These are phyloP conservation scores for Zaprionus obscuricornis DNA, from an alignment of 2,888 invertebrate genomes.

Conservation along the genomic window DNA sequence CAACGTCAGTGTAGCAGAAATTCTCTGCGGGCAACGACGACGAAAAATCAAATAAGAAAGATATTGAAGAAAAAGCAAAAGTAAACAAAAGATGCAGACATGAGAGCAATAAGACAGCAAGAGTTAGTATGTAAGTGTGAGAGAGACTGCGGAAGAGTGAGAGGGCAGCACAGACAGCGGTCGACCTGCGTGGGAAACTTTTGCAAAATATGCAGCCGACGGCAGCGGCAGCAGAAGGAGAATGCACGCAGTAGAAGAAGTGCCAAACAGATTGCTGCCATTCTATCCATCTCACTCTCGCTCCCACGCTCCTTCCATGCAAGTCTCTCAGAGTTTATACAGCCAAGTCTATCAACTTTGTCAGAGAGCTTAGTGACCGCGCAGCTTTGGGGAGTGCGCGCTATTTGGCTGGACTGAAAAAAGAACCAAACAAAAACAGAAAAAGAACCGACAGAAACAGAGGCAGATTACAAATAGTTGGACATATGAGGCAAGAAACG, in stretches of 20 bases:
- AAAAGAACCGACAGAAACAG: conserved; percentile 18
- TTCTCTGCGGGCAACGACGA: conserved; percentile 57
- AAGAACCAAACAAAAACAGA: conserved; percentile 31
- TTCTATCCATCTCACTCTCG: too few species aligned
- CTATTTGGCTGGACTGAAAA: conserved; percentile 47
- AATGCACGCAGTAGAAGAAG: conserved; percentile 32
- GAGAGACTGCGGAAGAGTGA: conserved; percentile 6
- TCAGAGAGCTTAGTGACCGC: conserved; percentile 40
- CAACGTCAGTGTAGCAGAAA: conserved; percentile 61
- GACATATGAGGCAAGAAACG: conserved; percentile 75
- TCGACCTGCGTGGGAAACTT: conserved; percentile 81
- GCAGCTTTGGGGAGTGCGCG: conserved; percentile 58
- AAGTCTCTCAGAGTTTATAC: background rate
- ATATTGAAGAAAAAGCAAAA: conserved; percentile 76
- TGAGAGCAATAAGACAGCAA: conserved; percentile 26
- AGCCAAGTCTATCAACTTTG: conserved; percentile 24
- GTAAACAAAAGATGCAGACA: conserved; percentile 76
- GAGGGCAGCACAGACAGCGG: conserved; percentile 42
- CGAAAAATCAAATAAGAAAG: conserved; percentile 78
- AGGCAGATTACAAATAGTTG: conserved; percentile 76
- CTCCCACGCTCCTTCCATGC: background rate
- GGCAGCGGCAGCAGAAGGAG: conserved; percentile 24
- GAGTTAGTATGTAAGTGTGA: conserved; percentile 10
- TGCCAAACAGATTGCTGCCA: conserved; percentile 50
- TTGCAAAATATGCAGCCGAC: conserved; percentile 76